Evolutionary conservation across 2,113 vertebrate species (phyloP).

Genomic region (Myiozetetes cayanensis): DNA sequence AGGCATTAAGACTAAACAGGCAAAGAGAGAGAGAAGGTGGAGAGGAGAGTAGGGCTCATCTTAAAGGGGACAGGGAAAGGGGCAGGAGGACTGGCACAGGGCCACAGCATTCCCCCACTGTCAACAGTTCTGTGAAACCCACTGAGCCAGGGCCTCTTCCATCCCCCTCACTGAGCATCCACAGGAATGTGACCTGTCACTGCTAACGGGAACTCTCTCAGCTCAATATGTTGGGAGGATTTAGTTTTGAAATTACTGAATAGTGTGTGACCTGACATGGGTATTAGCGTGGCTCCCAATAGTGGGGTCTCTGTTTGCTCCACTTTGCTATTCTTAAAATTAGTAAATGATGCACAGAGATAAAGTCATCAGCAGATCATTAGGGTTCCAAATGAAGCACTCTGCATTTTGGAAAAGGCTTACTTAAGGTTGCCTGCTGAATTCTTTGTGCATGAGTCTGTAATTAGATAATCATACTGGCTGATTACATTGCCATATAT

Average conservation of each 20-base stretch:
- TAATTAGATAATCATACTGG: neutral
- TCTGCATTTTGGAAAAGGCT: conserved; percentile 5
- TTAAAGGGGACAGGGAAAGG: neutral
- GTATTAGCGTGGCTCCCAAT: rapidly evolving
- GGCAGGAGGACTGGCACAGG: rapidly evolving
- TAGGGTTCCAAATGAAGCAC: neutral
- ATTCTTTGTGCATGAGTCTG: neutral
- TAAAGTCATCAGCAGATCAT: neutral
- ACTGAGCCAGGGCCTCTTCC: neutral
- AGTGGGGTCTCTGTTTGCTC: neutral
- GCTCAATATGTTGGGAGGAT: neutral
- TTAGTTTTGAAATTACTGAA: neutral
- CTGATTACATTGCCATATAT: neutral
- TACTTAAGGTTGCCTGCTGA: neutral
- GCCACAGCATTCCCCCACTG: neutral
- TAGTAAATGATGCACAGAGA: neutral
- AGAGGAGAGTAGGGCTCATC: neutral
- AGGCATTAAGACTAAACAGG: neutral
- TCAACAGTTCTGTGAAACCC: neutral
- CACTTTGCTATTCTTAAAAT: neutral
- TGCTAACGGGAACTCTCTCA: neutral
- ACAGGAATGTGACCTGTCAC: neutral
- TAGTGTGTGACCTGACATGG: neutral
- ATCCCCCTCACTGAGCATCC: rapidly evolving
- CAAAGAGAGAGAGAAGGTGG: neutral